Base-by-base conservation (phyloP, 2,888 invertebrate genomes). In the Lacanobia oleracea region DNA sequence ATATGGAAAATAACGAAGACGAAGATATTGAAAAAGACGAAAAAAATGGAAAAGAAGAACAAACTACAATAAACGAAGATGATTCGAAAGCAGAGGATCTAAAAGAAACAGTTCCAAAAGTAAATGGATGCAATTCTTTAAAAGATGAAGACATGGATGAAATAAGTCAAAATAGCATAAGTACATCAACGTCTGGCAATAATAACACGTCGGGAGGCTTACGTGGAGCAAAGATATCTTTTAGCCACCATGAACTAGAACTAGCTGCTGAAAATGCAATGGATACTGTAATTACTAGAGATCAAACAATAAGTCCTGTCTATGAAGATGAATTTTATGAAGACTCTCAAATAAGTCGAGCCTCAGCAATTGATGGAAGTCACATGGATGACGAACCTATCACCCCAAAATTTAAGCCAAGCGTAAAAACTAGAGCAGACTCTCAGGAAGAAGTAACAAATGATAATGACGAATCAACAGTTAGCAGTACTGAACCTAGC, bases 111-210 rank as follows among this genome's bases (percentile, higher is more conserved):
- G 23, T 37, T n/a, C 51, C 54, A 33, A 33, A 27, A 53, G 43
- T 61, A 10, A 86, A 82, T 71, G 64, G 48, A 66, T 69, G 50
- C 67, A 75, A 76, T 40, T 61, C 61, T 71, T 72, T 61, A 18
- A 81, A 76, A 54, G 50, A 37, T 37, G 86, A 84, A 48, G 79
- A 45, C 10, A 65, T 65, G 0, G 71, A 85, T 51, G 71, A 72
- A 23, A 69, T 74, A 53, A 72, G 57, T 61, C 71, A 75, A 3
- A 61, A 70, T 12, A 73, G 57, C 53, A 59, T 53, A 60, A 73
- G 69, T 67, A 48, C 48, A 54, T 61, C 37, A 43, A 63, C 54
- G 33, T 65, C 54, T 14, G 48, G 59, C 10, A 71, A 73, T 18
- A 77, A 75, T 45, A 79, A 75, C 40, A 66, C 27, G 0, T 53